These are phyloP conservation scores for Mesorhabditis sp. DNA, from an alignment of 2,888 invertebrate species.

Conservation along the genomic window DNA sequence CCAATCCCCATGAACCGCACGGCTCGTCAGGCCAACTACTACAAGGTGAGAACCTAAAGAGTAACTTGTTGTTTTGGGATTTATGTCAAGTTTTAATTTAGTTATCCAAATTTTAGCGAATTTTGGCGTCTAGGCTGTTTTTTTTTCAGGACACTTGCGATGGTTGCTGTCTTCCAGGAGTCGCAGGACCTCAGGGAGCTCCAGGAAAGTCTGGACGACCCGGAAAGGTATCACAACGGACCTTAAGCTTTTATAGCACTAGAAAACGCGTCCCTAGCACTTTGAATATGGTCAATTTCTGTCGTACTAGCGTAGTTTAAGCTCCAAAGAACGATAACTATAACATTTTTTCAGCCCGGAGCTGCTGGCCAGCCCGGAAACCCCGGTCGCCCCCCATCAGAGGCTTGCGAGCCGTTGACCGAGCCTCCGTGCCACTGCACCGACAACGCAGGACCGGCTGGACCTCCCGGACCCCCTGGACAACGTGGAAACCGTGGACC, in stretches of 20 bases:
- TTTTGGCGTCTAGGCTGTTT: too few relatives aligned
- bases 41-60: too few relatives aligned
- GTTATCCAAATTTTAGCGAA: too few relatives aligned
- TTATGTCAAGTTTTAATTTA: too few relatives aligned
- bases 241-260: too few relatives aligned
- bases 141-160: slow-evolving; percentile 6
- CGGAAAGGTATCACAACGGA: too few relatives aligned
- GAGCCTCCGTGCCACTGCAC: slow-evolving; percentile 21
- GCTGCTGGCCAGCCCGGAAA: slow-evolving; percentile 28
- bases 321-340: too few relatives aligned
- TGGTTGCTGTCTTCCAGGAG: background rate
- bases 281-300: too few relatives aligned
- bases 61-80: too few relatives aligned
- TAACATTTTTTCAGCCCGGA: slow-evolving; percentile 19
- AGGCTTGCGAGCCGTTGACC: slow-evolving; percentile 49
- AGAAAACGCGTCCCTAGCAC: too few relatives aligned
- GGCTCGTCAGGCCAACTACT: background rate
- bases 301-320: too few relatives aligned
- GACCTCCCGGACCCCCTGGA: slow-evolving; percentile 1
- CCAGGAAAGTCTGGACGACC: background rate
- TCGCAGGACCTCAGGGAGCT: background rate
- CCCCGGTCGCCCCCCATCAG: slow-evolving; percentile 35
- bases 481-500: background rate
- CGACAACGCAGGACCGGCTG: background rate
- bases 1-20: background rate